Percentiles rank a stretch among this genome's conserved stretches.
Evolutionary conservation across 2,888 invertebrate genomes (phyloP).

Genomic region (Ceriagrion tenellum): DNA sequence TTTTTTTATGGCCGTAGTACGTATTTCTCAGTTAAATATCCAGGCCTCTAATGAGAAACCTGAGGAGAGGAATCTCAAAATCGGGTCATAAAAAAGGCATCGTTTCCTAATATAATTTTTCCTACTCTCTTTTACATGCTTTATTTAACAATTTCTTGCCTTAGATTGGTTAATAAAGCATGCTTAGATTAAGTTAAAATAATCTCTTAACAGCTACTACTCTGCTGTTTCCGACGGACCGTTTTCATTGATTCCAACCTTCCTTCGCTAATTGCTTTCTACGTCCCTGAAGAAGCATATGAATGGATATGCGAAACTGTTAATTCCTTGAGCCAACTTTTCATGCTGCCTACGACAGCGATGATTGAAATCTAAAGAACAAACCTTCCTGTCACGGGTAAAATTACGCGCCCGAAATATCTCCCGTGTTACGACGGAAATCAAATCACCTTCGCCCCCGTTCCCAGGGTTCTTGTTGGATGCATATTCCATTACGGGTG

Average conservation of each 20-base stretch:
- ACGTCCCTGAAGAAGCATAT: not conserved
- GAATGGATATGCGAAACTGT: not conserved
- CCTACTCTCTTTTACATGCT: not conserved
- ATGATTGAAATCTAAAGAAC: no score
- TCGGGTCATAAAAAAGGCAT: no score
- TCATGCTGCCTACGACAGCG: not conserved
- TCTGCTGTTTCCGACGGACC: not conserved
- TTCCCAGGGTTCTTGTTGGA: no score
- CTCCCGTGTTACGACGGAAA: no score
- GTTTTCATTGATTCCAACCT: not conserved
- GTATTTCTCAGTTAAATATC: not conserved
- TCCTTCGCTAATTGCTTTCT: not conserved
- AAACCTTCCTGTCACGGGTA: no score
- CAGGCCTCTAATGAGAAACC: not conserved
- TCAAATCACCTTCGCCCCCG: no score
- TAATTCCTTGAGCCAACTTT: not conserved
- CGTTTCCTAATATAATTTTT: not conserved
- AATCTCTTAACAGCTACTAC: not conserved
- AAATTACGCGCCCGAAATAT: no score
- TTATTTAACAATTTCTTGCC: not conserved
- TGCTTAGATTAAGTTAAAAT: not conserved
- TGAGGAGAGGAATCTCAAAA: not conserved
- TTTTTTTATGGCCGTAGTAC: not conserved
- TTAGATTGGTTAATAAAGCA: not conserved
- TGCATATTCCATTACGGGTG: no score